A percentile compares a stretch with the other conserved stretches of the same genome.
Evolutionary conservation across 2,113 vertebrate genomes (phyloP).

Genomic region (Hippopotamus amphibius): DNA sequence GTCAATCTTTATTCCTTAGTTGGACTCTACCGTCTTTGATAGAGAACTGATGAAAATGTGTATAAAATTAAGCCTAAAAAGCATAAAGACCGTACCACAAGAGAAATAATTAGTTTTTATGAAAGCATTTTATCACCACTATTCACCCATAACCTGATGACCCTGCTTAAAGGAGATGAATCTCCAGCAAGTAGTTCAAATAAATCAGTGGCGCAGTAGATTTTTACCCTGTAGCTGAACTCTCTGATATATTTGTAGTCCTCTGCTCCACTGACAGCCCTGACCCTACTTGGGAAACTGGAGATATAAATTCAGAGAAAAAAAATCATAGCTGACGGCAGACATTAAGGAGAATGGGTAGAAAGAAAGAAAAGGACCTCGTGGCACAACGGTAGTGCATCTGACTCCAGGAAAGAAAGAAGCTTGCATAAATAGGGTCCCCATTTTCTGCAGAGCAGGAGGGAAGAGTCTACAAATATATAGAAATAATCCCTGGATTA

Average conservation of each 20-base stretch:
- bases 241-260: background rate
- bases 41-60: background rate
- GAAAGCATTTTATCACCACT: background rate
- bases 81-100: background rate
- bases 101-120: conserved; percentile 41
- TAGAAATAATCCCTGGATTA: background rate
- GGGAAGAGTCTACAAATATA: background rate
- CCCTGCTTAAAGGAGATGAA: background rate
- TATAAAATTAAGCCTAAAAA: background rate
- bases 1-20: background rate
- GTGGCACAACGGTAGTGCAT: too few species aligned
- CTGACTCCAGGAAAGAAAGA: background rate
- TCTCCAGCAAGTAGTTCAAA: background rate
- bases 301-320: background rate
- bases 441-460: background rate
- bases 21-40: background rate
- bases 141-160: background rate
- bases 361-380: too few species aligned
- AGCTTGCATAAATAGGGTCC: fast-evolving
- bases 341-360: background rate
- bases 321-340: background rate
- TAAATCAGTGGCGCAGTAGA: background rate
- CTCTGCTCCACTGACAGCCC: background rate
- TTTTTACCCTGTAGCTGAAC: background rate
- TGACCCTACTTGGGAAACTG: background rate